Evolutionary conservation across 2,888 invertebrate species (phyloP), one percentile per base, ranked within the genome.

Genomic region (Pseudanteris insignis): DNA sequence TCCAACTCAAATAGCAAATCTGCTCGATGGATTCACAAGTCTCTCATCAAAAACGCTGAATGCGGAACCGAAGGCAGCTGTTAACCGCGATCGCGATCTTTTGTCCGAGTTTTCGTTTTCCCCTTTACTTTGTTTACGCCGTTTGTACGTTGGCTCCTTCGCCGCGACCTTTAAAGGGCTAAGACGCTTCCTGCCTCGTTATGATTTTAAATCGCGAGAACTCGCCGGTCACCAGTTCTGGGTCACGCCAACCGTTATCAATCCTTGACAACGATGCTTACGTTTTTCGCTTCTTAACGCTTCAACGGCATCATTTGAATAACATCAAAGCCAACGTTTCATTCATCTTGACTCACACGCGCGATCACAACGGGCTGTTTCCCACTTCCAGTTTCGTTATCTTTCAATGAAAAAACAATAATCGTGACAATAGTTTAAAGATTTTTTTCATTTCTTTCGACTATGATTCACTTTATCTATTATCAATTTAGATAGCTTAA

Each of bases 221-320:
- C 29, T 44, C 48, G 41, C 47, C 18, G 18, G 18, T n/a, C n/a
- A n/a, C n/a, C n/a, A n/a, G 57, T 65, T 66, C 65, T 67, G 63
- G 74, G 70, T 74, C 73, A 74, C 46, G 66, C 50, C 63, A 65
- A 74, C 74, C 69, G 72, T 72, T 70, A 62, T 54, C 54, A 40
- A 26, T 26, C n/a, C n/a, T 26, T 9, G n/a, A n/a, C n/a, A n/a
- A n/a, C 26, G 26, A 5, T 21, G 21, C 21, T 3, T 21, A 3
- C 21, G 26, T 26, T 2, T 26, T 26, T 26, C 7, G 21, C 21
- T 21, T 5, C 21, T 21, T 5, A 21, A 21, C 3, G 7, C 21
- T n/a, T n/a, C n/a, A n/a, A n/a, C n/a, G n/a, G 3, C 7, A 5
- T 3, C 3, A 21, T 21, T 21, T 21, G 21, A 21, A 21, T 21